Conservation (phyloP, 2,888 invertebrate species). For the Catonia carolina region DNA sequence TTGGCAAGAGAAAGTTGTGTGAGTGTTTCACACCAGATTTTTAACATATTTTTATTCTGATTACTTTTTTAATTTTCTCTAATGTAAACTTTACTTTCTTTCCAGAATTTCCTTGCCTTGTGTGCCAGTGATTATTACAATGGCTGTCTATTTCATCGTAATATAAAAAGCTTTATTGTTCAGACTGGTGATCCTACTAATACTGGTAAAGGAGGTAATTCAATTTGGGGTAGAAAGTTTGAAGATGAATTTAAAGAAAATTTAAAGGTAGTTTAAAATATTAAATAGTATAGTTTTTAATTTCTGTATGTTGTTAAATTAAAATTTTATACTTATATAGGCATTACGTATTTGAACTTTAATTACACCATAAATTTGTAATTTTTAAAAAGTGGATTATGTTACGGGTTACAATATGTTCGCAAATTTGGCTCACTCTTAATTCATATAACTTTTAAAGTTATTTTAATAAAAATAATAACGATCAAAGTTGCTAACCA, state of each 20-base stretch:
- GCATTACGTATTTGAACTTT: neutral
- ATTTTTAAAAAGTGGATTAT: neutral
- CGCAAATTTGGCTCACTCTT: no score
- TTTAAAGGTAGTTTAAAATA: conserved; percentile 55
- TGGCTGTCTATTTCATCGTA: conserved; percentile 65
- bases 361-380: no score
- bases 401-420: neutral
- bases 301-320: neutral
- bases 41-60: no score
- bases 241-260: conserved; percentile 96
- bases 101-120: conserved; percentile 85
- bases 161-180: conserved; percentile 72
- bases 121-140: conserved; percentile 93
- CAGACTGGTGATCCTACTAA: conserved; percentile 80
- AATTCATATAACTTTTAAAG: no score
- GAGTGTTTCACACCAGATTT: no score
- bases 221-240: conserved; percentile 95
- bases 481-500: no score
- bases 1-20: no score
- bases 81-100: conserved; percentile 34
- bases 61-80: no score
- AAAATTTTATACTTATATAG: neutral
- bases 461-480: no score
- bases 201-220: conserved; percentile 93
- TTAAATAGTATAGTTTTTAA: neutral